Evolutionary conservation across 2,888 invertebrate species (phyloP), one percentile per base, ranked within the genome.

Genomic region (Coremacera marginata): DNA sequence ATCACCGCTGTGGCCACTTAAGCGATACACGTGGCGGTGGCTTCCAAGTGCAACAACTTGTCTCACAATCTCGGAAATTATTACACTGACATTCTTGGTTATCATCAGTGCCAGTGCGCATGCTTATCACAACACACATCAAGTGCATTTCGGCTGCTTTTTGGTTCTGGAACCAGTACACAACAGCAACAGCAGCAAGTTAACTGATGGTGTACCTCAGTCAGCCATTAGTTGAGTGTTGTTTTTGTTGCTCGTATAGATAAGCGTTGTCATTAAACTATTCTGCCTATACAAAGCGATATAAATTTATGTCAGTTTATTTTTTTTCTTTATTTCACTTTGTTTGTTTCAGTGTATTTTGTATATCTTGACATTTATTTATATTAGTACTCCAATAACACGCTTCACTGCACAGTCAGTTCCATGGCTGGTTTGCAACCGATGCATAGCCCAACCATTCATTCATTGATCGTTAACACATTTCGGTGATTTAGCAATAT

Each of bases 261-360:
- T 55, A 19, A 55, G 55, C n/a, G 44, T 11, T 14, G 34, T 37
- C 37, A 71, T 71, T 71, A 71, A 71, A 31, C 34, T 19, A 44
- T 72, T 71, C 71, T 22, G 37, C 71, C 22, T 71, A 71, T 55
- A n/a, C n/a, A n/a, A 31, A 31, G 49, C 5, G 31, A 19, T 25
- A 70, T 71, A 51, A 70, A 52, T 70, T 52, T n/a, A 60, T 22
- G 57, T 22, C 22, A 51, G 22, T 63, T 70, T 49, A 5, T 52
- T 49, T 57, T n/a, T 51, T 52, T 52, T 70, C 75, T 77, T 71
- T 65, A 63, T 78, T 78, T 79, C 77, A n/a, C n/a, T 79, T 78
- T 75, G 49, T 63, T 52, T 76, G 63, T 16, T 34, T 62, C 72
- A 68, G 65, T 31, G 65, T 77, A 16, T 57, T 71, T 68, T 49